These are phyloP conservation scores for Plectropomus leopardus DNA, from an alignment of 2,113 vertebrate species.

Conservation along the genomic window DNA sequence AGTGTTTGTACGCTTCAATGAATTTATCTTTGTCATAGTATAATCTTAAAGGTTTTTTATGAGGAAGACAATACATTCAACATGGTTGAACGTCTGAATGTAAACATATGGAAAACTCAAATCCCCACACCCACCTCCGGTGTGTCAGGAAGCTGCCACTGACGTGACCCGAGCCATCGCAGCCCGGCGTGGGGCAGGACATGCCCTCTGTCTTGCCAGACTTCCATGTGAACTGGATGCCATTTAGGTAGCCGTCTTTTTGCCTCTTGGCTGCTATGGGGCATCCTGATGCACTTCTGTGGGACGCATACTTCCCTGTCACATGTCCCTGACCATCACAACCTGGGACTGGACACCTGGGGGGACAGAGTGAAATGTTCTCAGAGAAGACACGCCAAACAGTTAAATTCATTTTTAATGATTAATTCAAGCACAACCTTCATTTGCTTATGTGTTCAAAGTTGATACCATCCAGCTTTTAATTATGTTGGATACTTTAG, in stretches of 20 bases:
- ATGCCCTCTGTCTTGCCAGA: slow-evolving; percentile 99
- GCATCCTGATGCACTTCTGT: slow-evolving; percentile 97
- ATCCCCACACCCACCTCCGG: slow-evolving; percentile 90
- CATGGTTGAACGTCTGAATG: no score
- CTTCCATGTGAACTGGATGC: slow-evolving; percentile 99
- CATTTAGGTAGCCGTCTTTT: slow-evolving; percentile 97
- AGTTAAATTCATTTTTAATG: background rate
- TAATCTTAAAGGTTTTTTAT: background rate
- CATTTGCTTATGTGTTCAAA: background rate
- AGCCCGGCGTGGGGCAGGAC: slow-evolving; percentile 98
- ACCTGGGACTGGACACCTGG: slow-evolving; percentile 96
- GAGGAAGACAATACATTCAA: background rate
- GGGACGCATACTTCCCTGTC: slow-evolving; percentile 97
- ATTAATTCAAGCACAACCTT: background rate
- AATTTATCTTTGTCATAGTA: background rate
- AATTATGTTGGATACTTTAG: no score
- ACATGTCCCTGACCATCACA: slow-evolving; percentile 99
- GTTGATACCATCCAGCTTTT: background rate
- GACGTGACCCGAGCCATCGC: slow-evolving; percentile 97
- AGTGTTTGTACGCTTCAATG: background rate
- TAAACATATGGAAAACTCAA: no score
- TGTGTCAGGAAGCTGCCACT: slow-evolving; percentile 99
- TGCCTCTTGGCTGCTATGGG: slow-evolving; percentile 97
- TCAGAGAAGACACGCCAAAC: background rate
- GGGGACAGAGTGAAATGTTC: slow-evolving; percentile 8